A percentile compares a stretch with the other conserved stretches of the same genome.
phyloP scores from a whole-genome alignment of 2,797 vertebrate genomes.

The Holocentrus rufus region DNA sequence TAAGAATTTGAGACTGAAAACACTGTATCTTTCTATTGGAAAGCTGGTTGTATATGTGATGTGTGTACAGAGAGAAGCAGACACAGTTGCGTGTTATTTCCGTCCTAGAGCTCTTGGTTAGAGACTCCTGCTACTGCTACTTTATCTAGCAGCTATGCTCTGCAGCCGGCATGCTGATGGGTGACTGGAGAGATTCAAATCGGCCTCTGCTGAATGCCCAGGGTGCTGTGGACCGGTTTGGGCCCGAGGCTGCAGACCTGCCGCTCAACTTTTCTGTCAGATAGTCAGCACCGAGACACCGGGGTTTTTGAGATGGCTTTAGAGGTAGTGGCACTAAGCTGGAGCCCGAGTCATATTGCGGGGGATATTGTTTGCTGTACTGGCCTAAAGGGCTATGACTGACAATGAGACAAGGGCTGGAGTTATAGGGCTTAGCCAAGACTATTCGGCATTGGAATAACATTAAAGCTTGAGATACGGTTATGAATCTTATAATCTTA shows the following conservation, averaged over 20 bases:
- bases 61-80: neutral
- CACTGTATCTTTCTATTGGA: neutral
- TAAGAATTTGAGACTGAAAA: neutral
- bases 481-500: neutral
- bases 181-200: conserved; percentile 32
- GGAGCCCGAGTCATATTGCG: neutral
- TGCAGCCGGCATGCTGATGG: conserved; percentile 42
- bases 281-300: neutral
- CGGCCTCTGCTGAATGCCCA: conserved; percentile 19
- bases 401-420: conserved; percentile 17
- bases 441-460: neutral
- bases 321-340: neutral
- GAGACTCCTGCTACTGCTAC: conserved; percentile 29
- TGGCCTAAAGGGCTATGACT: neutral
- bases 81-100: conserved; percentile 40
- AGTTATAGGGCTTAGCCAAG: neutral
- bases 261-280: conserved; percentile 22
- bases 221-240: neutral
- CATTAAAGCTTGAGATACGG: conserved; percentile 7
- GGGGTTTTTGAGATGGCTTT: conserved; percentile 1
- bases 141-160: conserved; percentile 36
- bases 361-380: conserved; percentile 12
- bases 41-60: conserved; percentile 2
- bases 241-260: neutral
- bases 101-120: conserved; percentile 11